Conservation (phyloP, 2,888 invertebrate genomes). For the Metallyticus violacea region DNA sequence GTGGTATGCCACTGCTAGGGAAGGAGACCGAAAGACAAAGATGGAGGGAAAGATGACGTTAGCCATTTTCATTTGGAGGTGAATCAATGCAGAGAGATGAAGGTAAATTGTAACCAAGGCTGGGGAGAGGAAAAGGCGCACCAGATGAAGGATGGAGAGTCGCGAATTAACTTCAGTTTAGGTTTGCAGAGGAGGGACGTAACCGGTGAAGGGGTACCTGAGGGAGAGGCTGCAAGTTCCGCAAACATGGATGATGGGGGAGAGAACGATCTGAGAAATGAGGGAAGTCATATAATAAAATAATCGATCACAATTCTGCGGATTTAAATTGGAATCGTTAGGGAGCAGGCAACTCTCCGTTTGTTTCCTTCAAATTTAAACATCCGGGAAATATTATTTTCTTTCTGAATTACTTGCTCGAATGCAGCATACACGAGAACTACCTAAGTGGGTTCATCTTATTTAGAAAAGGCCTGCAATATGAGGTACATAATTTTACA, state of each 20-base stretch:
- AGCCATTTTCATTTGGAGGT: slow-evolving; percentile 19
- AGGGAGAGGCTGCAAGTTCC: background rate
- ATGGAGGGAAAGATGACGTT: slow-evolving; percentile 16
- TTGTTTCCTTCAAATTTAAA: background rate
- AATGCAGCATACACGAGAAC: background rate
- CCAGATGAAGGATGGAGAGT: background rate
- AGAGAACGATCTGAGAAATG: background rate
- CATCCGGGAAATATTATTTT: background rate
- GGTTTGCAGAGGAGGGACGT: background rate
- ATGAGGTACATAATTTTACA: no score
- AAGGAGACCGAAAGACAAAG: slow-evolving; percentile 3
- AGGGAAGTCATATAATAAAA: background rate
- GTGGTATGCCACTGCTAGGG: background rate
- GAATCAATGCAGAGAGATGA: slow-evolving; percentile 13
- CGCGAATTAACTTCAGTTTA: background rate
- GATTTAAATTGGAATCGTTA: background rate
- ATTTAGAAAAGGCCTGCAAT: no score
- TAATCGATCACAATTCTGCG: background rate
- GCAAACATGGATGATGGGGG: background rate
- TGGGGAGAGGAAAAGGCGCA: background rate
- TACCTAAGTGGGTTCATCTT: background rate
- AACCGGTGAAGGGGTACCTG: no score
- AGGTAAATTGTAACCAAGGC: slow-evolving; percentile 14
- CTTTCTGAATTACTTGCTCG: background rate
- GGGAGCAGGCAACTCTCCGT: background rate